These are phyloP conservation scores for Phallusia fumigata DNA, from an alignment of 23 tunicate species.

Conservation along the genomic window DNA sequence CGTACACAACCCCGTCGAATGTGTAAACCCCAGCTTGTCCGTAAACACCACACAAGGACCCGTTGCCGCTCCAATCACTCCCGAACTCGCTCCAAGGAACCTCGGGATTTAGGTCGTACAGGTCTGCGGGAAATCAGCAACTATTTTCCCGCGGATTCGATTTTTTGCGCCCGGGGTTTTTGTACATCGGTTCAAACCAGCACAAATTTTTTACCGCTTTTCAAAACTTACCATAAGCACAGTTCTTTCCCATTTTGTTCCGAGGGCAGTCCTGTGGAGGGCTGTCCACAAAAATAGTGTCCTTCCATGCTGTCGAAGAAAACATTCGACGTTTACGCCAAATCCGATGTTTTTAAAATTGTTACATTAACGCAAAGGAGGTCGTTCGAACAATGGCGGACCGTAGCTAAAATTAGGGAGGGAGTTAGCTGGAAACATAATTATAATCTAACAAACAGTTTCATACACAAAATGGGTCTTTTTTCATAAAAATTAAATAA, in stretches of 20 bases:
- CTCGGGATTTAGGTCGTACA: background rate
- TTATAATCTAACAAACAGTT: too few relatives aligned
- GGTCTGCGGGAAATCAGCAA: background rate
- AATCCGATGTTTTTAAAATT: background rate
- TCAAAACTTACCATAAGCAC: background rate
- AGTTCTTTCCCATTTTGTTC: background rate
- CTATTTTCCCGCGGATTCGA: too few relatives aligned
- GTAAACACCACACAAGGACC: slow-evolving; percentile 4
- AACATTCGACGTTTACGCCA: background rate
- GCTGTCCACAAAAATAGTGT: too few relatives aligned
- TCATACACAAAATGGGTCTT: too few relatives aligned
- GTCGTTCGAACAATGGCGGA: too few relatives aligned
- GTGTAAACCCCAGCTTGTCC: slow-evolving; percentile 12
- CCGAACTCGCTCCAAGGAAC: background rate
- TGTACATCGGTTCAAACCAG: too few relatives aligned
- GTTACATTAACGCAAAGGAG: background rate
- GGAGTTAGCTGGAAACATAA: too few relatives aligned
- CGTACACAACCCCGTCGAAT: slow-evolving; percentile 14
- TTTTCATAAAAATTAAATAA: too few relatives aligned
- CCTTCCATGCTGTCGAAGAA: too few relatives aligned
- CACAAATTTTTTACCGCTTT: too few relatives aligned
- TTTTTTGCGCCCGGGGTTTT: too few relatives aligned
- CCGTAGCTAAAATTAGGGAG: too few relatives aligned
- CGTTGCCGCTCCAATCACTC: background rate
- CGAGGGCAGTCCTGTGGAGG: background rate